phyloP scores from a whole-genome alignment of 1,140 invertebrate species.

The Lineus longissimus region DNA sequence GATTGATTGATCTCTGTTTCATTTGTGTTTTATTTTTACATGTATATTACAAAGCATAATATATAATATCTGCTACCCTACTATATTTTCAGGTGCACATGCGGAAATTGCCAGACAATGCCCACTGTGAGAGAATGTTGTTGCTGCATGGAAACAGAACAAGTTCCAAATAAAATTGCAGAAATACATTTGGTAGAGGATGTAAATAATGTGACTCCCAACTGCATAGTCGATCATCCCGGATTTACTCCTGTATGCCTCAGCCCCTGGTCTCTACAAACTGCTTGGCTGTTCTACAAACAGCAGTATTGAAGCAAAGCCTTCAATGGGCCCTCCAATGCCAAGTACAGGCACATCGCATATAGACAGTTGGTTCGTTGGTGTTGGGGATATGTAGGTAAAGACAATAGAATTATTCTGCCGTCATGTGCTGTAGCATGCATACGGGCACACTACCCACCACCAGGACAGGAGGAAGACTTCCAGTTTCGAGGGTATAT shows the following conservation, averaged over 20 bases:
- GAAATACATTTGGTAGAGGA: background rate
- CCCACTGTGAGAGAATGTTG: background rate
- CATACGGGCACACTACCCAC: slow-evolving; percentile 1
- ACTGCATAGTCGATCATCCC: background rate
- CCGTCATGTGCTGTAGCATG: background rate
- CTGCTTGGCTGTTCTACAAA: background rate
- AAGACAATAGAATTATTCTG: background rate
- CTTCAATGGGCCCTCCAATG: background rate
- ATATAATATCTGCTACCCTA: too few relatives aligned
- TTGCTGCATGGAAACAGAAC: background rate
- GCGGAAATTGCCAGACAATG: background rate
- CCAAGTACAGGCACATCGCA: background rate
- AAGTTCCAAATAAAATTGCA: background rate
- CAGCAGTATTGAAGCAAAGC: background rate
- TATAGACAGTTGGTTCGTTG: slow-evolving; percentile 3
- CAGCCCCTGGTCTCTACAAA: background rate
- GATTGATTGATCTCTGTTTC: too few relatives aligned
- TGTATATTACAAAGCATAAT: background rate
- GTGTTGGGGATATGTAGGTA: background rate
- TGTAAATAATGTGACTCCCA: background rate
- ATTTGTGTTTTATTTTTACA: too few relatives aligned
- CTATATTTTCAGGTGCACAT: slow-evolving; percentile 1
- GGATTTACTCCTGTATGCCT: background rate
- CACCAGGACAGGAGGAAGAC: slow-evolving; percentile 1
- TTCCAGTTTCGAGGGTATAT: background rate